Conservation (phyloP, 2,113 vertebrate species). For the Brachypodius melanocephalos region DNA sequence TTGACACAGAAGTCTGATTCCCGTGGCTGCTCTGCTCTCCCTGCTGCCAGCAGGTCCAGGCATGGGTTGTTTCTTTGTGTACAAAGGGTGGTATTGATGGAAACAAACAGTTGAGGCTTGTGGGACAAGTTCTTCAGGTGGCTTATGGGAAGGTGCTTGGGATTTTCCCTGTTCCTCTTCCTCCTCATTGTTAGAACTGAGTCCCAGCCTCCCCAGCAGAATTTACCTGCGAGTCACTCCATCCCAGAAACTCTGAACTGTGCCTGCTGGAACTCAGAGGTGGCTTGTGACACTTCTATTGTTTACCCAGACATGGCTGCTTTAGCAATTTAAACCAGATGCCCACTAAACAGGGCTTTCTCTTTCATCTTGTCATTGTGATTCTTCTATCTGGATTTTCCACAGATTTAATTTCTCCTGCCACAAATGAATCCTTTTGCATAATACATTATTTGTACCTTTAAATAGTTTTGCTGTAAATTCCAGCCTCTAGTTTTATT, state of each 20-base stretch:
- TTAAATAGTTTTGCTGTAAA: not conserved
- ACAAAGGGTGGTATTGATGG: slow-evolving; percentile 63
- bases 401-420: not conserved
- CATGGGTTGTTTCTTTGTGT: slow-evolving; percentile 50
- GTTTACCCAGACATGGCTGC: not conserved
- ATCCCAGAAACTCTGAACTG: not conserved
- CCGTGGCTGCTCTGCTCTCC: not conserved
- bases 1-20: not conserved
- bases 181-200: not conserved
- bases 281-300: not conserved
- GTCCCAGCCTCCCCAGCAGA: not conserved
- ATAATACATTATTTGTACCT: not conserved
- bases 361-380: not conserved
- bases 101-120: slow-evolving; percentile 61
- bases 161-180: slow-evolving; percentile 66
- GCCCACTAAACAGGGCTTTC: not conserved
- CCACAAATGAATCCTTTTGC: not conserved
- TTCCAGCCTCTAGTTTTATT: not conserved
- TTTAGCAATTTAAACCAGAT: not conserved
- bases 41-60: slow-evolving; percentile 21
- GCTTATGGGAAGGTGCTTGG: slow-evolving; percentile 54
- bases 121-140: slow-evolving; percentile 67
- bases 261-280: not conserved
- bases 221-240: not conserved
- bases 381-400: not conserved